These are phyloP conservation scores for Hexactinellida sp. DNA, from an alignment of 37 sponge, comb jelly and placozoan species.

Conservation along the genomic window DNA sequence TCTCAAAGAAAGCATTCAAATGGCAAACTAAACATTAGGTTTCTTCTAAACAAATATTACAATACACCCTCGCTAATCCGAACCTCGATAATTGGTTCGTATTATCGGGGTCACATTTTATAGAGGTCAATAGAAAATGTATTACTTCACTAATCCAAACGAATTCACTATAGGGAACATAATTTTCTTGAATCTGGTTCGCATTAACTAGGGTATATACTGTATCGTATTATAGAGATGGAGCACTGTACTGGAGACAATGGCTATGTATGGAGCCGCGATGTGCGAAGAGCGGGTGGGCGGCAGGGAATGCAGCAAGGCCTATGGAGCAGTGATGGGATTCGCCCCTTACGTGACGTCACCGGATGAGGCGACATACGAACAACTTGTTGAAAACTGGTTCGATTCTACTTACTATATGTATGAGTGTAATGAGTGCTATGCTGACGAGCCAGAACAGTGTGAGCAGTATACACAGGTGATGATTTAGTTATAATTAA, in stretches of 20 bases:
- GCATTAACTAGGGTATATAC: too few species aligned
- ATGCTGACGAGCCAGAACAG: background rate
- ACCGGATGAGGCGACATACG: background rate
- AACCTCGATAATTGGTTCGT: too few species aligned
- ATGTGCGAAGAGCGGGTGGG: background rate
- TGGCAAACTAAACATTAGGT: too few species aligned
- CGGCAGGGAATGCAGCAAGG: background rate
- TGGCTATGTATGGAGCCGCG: background rate
- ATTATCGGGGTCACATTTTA: too few species aligned
- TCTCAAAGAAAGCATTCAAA: too few species aligned
- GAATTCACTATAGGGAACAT: too few species aligned
- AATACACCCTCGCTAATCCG: too few species aligned
- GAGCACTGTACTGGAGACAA: background rate
- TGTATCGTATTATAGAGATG: background rate
- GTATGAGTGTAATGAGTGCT: conserved; percentile 11
- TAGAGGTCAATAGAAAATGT: too few species aligned
- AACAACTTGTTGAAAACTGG: background rate
- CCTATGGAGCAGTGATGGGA: background rate
- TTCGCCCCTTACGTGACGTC: background rate
- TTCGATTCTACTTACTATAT: conserved; percentile 9
- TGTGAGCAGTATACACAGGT: conserved; percentile 8
- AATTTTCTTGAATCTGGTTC: too few species aligned
- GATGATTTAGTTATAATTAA: background rate
- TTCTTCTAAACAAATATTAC: too few species aligned
- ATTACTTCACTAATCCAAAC: too few species aligned